phyloP scores from a whole-genome alignment of 2,888 invertebrate species.

The Synanthedon vespiformis region DNA sequence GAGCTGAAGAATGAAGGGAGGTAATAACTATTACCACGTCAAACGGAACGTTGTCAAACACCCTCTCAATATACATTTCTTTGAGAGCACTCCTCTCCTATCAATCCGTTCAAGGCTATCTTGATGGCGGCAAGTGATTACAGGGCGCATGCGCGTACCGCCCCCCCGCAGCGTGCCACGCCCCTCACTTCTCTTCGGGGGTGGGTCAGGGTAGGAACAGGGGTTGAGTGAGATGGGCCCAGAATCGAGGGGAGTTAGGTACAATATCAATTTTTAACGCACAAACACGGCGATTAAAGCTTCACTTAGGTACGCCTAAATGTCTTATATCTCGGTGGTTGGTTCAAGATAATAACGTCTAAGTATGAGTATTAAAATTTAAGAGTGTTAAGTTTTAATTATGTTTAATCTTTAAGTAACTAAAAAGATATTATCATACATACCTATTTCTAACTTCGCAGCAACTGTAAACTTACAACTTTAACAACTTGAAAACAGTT shows the following conservation, averaged over 20 bases:
- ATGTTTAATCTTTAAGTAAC: too few relatives aligned
- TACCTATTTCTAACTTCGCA: too few relatives aligned
- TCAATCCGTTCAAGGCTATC: constrained; percentile 37
- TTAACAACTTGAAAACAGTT: too few relatives aligned
- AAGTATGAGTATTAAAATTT: too few relatives aligned
- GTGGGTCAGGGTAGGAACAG: constrained; percentile 1
- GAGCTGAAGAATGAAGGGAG: too few relatives aligned
- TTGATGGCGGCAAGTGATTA: constrained; percentile 36
- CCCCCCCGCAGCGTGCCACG: constrained; percentile 44
- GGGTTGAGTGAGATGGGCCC: constrained; percentile 11
- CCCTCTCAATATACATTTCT: not conserved
- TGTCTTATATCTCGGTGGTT: too few relatives aligned
- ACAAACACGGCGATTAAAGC: too few relatives aligned
- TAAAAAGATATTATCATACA: too few relatives aligned
- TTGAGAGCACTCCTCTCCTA: constrained; percentile 7
- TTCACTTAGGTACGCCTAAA: too few relatives aligned
- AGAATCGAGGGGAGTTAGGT: not conserved
- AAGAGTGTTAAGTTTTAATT: too few relatives aligned
- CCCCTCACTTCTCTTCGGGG: constrained; percentile 22
- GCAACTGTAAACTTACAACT: too few relatives aligned
- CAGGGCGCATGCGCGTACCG: constrained; percentile 54
- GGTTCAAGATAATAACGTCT: too few relatives aligned
- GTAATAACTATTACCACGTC: not conserved
- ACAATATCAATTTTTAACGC: not conserved
- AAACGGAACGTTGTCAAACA: not conserved